phyloP scores from a whole-genome alignment of 2,113 vertebrate genomes.

The Pelvicachromis taeniatus region DNA sequence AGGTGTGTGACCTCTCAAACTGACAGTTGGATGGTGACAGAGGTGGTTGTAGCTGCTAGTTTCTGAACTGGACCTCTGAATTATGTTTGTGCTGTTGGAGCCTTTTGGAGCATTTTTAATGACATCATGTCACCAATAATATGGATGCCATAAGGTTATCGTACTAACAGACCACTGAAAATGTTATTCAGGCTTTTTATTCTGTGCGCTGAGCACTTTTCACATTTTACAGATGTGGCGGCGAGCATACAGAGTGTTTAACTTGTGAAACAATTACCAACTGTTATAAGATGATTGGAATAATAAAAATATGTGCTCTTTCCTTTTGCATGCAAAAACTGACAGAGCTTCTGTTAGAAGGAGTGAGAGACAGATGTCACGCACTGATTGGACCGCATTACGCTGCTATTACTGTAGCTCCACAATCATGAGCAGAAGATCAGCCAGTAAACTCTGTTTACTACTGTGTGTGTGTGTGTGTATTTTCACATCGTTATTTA shows the following conservation, averaged over 20 bases:
- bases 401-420: background rate
- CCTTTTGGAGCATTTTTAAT: background rate
- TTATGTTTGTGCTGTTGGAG: background rate
- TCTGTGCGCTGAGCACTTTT: background rate
- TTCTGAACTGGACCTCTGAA: background rate
- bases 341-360: background rate
- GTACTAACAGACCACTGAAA: background rate
- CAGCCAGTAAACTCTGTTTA: background rate
- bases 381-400: background rate
- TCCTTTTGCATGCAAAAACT: background rate
- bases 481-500: constrained; percentile 41
- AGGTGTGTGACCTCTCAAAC: background rate
- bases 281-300: background rate
- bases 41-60: background rate
- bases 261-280: background rate
- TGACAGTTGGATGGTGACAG: background rate
- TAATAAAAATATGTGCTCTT: background rate
- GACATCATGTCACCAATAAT: background rate
- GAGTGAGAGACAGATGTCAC: background rate
- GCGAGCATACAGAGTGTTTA: background rate
- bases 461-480: background rate
- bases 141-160: background rate
- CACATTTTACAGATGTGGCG: background rate
- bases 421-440: background rate
- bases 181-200: background rate